Percentiles rank a stretch among this genome's conserved stretches.
These are phyloP conservation scores for Empidonax alnorum DNA, from an alignment of 2,113 vertebrate species.

Conservation along the genomic window DNA sequence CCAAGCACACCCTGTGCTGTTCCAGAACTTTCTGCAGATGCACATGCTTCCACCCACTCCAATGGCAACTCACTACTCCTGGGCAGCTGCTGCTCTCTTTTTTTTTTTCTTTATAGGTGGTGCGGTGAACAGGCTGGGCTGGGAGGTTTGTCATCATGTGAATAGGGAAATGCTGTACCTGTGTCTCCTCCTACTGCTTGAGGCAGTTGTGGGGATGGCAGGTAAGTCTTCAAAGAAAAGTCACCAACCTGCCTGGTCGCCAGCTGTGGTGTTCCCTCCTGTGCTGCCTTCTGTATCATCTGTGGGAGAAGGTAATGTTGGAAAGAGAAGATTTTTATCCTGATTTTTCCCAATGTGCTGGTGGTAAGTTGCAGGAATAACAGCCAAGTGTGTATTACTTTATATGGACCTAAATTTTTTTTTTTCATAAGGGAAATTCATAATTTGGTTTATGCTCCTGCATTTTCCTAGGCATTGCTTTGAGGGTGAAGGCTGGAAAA, in stretches of 20 bases:
- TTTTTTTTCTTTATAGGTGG: background rate
- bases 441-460: background rate
- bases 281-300: rapidly evolving
- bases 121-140: rapidly evolving
- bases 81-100: too few relatives aligned
- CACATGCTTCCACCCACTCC: rapidly evolving
- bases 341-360: rapidly evolving
- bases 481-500: background rate
- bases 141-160: rapidly evolving
- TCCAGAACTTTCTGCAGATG: background rate
- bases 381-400: background rate
- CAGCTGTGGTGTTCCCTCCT: too few relatives aligned
- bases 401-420: background rate
- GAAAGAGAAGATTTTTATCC: background rate
- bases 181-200: rapidly evolving
- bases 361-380: background rate
- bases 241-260: background rate
- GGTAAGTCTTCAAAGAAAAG: background rate
- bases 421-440: background rate
- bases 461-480: background rate
- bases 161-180: rapidly evolving
- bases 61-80: rapidly evolving
- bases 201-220: background rate
- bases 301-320: rapidly evolving
- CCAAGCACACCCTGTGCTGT: rapidly evolving